Percentiles rank a stretch among this genome's conserved stretches.
Conservation (phyloP, 2,113 vertebrate species). For the Poeciliopsis turrubarensis region DNA sequence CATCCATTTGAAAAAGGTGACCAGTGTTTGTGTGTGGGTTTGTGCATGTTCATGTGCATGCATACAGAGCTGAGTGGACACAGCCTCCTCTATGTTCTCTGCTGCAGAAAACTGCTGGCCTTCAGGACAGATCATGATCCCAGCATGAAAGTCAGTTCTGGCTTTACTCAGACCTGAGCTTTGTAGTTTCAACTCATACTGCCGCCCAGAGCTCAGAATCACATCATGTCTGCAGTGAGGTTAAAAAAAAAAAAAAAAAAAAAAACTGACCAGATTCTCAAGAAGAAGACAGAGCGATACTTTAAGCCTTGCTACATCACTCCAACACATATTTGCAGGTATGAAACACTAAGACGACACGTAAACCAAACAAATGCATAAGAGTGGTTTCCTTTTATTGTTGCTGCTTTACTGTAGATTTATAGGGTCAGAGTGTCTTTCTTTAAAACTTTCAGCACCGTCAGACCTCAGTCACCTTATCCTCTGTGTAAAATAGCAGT, state of each 20-base stretch:
- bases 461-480: no score
- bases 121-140: slow-evolving; percentile 43
- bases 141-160: slow-evolving; percentile 64
- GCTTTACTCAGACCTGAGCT: slow-evolving; percentile 62
- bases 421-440: not conserved
- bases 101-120: slow-evolving; percentile 59
- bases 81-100: slow-evolving; percentile 67
- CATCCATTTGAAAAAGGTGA: slow-evolving; percentile 22
- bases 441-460: not conserved
- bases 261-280: slow-evolving; percentile 27
- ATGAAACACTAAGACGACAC: not conserved
- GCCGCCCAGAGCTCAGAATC: slow-evolving; percentile 13
- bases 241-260: not conserved
- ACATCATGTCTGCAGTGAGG: slow-evolving; percentile 10
- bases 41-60: slow-evolving; percentile 62
- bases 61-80: slow-evolving; percentile 65
- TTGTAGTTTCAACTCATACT: slow-evolving; percentile 35
- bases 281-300: slow-evolving; percentile 20
- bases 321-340: not conserved
- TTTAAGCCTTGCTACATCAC: not conserved
- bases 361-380: not conserved
- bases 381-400: no score
- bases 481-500: no score
- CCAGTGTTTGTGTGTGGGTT: slow-evolving; percentile 19
- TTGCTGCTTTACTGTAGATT: not conserved